These are phyloP conservation scores for Calliopsis andreniformis DNA, from an alignment of 1,140 invertebrate genomes.

Conservation along the genomic window DNA sequence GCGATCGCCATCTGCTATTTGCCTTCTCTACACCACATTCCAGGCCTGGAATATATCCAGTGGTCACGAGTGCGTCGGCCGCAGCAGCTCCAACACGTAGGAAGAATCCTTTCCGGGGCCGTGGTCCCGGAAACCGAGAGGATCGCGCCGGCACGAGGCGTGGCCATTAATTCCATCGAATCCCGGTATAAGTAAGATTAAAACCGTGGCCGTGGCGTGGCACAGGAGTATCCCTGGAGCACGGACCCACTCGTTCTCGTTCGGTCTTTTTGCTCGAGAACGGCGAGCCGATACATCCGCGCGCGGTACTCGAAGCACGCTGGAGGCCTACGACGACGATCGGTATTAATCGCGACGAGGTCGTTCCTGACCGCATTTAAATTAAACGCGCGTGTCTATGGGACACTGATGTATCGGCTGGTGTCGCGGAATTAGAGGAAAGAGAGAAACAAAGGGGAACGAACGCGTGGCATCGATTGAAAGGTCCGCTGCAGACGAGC, in stretches of 20 bases:
- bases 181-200: conserved; percentile 65
- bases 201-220: conserved; percentile 44
- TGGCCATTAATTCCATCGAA: conserved; percentile 67
- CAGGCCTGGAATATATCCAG: conserved; percentile 52
- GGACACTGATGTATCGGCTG: conserved; percentile 14
- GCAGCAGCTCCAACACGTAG: conserved; percentile 37
- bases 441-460: background rate
- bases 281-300: conserved; percentile 14
- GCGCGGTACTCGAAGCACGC: conserved; percentile 19
- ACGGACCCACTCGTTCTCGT: conserved; percentile 4
- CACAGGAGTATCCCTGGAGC: conserved; percentile 27
- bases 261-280: conserved; percentile 24
- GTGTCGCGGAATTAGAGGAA: conserved; percentile 7
- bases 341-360: conserved; percentile 40
- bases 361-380: conserved; percentile 22
- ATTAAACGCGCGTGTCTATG: conserved; percentile 14
- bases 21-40: conserved; percentile 48
- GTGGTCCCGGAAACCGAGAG: conserved; percentile 65
- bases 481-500: no score
- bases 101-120: conserved; percentile 64
- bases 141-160: conserved; percentile 54
- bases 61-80: conserved; percentile 62
- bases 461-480: no score
- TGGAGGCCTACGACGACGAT: background rate
- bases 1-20: conserved; percentile 53